These are phyloP conservation scores for Gyps fulvus DNA, from an alignment of 2,113 vertebrate species.

Conservation along the genomic window DNA sequence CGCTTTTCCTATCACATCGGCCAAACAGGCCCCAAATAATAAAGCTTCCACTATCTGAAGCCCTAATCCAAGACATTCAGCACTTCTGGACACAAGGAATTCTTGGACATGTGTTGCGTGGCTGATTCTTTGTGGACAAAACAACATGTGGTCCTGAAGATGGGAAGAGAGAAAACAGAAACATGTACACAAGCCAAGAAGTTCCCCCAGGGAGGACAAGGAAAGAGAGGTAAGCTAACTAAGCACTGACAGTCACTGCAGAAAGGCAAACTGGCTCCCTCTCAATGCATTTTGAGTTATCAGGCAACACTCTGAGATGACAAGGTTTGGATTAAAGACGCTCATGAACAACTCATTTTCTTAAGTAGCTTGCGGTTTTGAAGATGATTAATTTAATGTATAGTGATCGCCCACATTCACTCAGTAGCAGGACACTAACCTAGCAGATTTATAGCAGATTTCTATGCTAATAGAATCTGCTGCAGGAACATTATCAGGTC, in stretches of 20 bases:
- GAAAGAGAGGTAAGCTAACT: neutral
- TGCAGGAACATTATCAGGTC: neutral
- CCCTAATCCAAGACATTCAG: neutral
- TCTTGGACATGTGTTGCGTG: neutral
- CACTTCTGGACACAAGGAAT: neutral
- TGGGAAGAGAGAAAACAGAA: neutral
- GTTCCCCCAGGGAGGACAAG: neutral
- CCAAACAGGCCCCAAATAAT: neutral
- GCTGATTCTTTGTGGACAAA: neutral
- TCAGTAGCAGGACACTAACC: neutral
- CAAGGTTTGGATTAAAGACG: neutral
- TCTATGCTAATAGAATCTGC: neutral
- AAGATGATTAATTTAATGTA: neutral
- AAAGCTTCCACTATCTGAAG: neutral
- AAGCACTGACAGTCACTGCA: neutral
- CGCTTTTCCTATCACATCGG: neutral
- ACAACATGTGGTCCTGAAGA: neutral
- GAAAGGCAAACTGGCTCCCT: neutral
- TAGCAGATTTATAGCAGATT: neutral
- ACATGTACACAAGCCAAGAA: neutral
- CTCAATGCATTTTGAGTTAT: neutral
- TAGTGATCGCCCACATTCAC: neutral
- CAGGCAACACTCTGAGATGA: neutral
- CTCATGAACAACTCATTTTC: neutral
- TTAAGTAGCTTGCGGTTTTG: neutral